A percentile compares a stretch with the other conserved stretches of the same genome.
These are phyloP conservation scores for Eurystomus glaucurus DNA, from an alignment of 2,797 vertebrate species.

Conservation along the genomic window DNA sequence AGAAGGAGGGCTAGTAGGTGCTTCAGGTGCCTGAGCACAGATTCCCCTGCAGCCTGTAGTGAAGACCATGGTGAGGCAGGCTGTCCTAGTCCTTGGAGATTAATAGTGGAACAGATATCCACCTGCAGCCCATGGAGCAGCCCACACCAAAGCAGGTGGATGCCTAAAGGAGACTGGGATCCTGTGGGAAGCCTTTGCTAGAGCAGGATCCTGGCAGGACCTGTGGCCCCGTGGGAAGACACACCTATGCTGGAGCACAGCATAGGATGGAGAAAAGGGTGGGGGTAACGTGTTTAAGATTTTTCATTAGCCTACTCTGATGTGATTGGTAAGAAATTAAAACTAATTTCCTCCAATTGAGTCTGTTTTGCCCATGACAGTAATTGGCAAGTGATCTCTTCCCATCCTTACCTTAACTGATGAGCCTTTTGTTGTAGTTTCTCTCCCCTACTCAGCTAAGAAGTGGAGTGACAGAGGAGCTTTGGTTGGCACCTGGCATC, in stretches of 20 bases:
- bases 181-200: neutral
- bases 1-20: neutral
- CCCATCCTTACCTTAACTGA: neutral
- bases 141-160: neutral
- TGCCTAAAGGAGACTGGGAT: neutral
- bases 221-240: neutral
- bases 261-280: neutral
- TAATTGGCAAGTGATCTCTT: neutral
- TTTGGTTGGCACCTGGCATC: neutral
- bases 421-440: neutral
- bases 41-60: neutral
- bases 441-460: neutral
- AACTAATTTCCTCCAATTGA: neutral
- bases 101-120: neutral
- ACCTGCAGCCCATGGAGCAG: neutral
- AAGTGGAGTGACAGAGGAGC: neutral
- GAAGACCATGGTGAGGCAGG: too few relatives aligned
- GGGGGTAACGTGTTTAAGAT: neutral
- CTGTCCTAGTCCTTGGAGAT: too few relatives aligned
- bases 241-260: too few relatives aligned
- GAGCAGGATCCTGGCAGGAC: neutral
- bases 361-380: neutral
- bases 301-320: neutral
- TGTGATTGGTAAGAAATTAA: neutral
- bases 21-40: neutral